A percentile compares a stretch with the other conserved stretches of the same genome.
Evolutionary conservation across 2,113 vertebrate genomes (phyloP).

Genomic region (Phalacrocorax aristotelis): DNA sequence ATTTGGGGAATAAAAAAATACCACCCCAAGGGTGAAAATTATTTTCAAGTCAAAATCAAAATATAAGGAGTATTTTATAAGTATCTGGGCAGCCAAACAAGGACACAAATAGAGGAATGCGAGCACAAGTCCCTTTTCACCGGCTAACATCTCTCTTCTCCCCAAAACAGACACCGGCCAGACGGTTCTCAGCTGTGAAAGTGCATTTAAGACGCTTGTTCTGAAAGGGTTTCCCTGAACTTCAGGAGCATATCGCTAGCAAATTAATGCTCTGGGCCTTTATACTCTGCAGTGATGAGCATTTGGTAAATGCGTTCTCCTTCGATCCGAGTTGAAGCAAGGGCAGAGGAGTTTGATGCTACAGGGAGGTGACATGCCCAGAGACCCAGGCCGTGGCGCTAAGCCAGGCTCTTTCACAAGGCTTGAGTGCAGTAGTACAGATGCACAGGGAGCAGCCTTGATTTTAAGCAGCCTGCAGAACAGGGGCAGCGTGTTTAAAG

Average conservation of each 20-base stretch:
- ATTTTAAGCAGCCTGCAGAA: background rate
- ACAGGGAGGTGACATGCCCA: background rate
- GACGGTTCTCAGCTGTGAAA: background rate
- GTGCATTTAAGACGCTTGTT: background rate
- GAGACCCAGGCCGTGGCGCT: background rate
- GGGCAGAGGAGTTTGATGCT: background rate
- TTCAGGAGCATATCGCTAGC: background rate
- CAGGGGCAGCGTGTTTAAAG: background rate
- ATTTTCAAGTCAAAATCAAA: background rate
- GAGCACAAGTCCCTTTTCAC: background rate
- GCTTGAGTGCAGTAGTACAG: background rate
- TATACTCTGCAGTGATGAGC: background rate
- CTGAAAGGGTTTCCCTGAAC: too few species aligned
- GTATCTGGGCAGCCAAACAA: background rate
- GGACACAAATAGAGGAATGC: background rate
- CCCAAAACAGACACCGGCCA: background rate
- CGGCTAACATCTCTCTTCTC: background rate
- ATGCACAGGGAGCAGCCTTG: accelerated
- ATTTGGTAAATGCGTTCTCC: background rate
- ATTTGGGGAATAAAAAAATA: background rate
- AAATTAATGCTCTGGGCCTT: background rate
- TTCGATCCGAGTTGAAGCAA: background rate
- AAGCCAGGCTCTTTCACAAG: background rate
- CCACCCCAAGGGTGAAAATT: background rate
- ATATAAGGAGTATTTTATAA: background rate